Base-by-base conservation (phyloP, 2,888 invertebrate genomes). In the Syrphus vitripennis region DNA sequence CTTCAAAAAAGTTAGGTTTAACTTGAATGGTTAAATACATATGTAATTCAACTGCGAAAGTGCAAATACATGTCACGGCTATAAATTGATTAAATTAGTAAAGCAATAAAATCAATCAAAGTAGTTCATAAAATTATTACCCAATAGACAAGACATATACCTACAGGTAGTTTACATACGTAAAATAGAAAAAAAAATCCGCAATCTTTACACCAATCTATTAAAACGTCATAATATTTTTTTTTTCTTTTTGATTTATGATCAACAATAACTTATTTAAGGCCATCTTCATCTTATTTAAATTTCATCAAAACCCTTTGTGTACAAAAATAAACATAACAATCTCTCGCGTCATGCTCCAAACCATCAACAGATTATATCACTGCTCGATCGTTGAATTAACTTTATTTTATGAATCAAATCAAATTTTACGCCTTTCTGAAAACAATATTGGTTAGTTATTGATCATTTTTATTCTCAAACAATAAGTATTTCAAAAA, bases 381-480 rank as follows among this genome's bases (percentile, higher is more conserved):
- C 63, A 63, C 63, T 42, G 1, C 4, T 12, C 21, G 26, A n/a
- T 16, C 29, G 19, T 45, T 16, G 37, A 65, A 67, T 65, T 69
- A 70, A 67, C 83, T 21, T 80, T n/a, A n/a, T n/a, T 84, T 83
- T 83, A 75, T 80, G 75, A 80, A 83, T 75, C 76, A 84, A 84
- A 84, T 84, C 81, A 76, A 81, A 77, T 81, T 81, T 76, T 76
- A 81, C 70, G 75, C 67, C 84, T 86, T 67, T 86, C n/a, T 76
- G 71, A 82, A 59, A 84, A 80, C 63, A 71, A 75, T 81, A 81
- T 82, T 72, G 84, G 81, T 48, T 86, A 82, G 82, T 82, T 86
- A 81, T 86, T 86, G 84, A 86, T 86, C 84, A 81, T 82, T 77
- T 61, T 80, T 74, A 70, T 75, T 83, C 70, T 76, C 70, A 79